Evolutionary conservation across 2,113 vertebrate genomes (phyloP).

Genomic region (Pungitius pungitius): DNA sequence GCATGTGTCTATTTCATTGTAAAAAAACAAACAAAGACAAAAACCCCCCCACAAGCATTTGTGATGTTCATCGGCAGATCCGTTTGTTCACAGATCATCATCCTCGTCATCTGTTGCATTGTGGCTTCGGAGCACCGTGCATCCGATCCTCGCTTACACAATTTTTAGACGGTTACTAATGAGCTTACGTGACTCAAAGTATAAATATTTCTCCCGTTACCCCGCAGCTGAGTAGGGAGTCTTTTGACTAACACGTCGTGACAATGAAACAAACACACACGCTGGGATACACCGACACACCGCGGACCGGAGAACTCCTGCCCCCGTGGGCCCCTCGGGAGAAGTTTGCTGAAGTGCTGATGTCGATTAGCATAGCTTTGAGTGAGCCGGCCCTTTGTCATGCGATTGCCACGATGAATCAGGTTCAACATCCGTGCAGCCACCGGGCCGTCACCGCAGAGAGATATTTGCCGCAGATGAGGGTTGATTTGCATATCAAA

Average conservation of each 20-base stretch:
- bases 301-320: slow-evolving; percentile 25
- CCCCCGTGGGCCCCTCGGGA: slow-evolving; percentile 42
- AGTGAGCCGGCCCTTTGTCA: slow-evolving; percentile 71
- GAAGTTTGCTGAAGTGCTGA: slow-evolving; percentile 60
- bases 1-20: slow-evolving; percentile 12
- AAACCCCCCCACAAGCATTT: slow-evolving; percentile 31
- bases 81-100: slow-evolving; percentile 56
- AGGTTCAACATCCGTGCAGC: slow-evolving; percentile 78
- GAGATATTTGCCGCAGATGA: slow-evolving; percentile 65
- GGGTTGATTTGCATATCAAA: slow-evolving; percentile 76
- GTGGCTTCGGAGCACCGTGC: slow-evolving; percentile 24
- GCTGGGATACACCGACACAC: slow-evolving; percentile 1
- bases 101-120: slow-evolving; percentile 50
- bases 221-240: slow-evolving; percentile 41
- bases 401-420: slow-evolving; percentile 69
- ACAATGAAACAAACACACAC: slow-evolving; percentile 45
- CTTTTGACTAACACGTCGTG: slow-evolving; percentile 53
- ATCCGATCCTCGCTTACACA: slow-evolving; percentile 39
- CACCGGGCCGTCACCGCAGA: slow-evolving; percentile 58
- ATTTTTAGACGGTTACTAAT: slow-evolving; percentile 49
- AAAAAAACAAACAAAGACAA: too few species aligned
- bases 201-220: slow-evolving; percentile 44
- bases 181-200: slow-evolving; percentile 64
- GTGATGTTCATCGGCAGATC: slow-evolving; percentile 39
- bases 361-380: slow-evolving; percentile 81